A percentile compares a stretch with the other conserved stretches of the same genome.
These are phyloP conservation scores for Loripinus fragilis DNA, from an alignment of 2,888 invertebrate species.

Conservation along the genomic window DNA sequence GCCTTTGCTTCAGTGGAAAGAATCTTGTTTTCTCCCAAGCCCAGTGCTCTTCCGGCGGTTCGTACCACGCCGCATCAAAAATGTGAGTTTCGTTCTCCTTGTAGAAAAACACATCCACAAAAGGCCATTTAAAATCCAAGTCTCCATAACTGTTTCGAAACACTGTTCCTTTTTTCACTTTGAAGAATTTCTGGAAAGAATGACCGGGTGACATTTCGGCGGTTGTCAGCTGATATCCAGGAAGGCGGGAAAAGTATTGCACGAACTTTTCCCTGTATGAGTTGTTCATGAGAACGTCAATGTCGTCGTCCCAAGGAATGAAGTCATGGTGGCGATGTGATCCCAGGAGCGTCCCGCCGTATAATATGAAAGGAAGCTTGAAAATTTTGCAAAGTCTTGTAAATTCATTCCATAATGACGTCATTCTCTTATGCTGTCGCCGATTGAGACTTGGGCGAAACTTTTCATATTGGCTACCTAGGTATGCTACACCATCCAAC, in stretches of 20 bases:
- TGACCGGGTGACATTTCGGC: neutral
- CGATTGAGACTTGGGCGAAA: neutral
- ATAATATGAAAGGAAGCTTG: neutral
- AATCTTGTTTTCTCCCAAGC: neutral
- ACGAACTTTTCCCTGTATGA: neutral
- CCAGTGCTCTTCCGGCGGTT: neutral
- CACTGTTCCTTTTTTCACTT: too few species aligned
- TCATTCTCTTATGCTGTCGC: neutral
- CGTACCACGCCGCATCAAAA: neutral
- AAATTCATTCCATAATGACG: neutral
- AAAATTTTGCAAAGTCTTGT: neutral
- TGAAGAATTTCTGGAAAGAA: neutral
- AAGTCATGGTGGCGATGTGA: slow-evolving; percentile 7
- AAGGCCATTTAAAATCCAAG: neutral
- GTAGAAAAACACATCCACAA: slow-evolving; percentile 8
- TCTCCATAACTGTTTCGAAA: neutral
- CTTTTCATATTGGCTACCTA: too few species aligned
- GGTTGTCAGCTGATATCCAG: neutral
- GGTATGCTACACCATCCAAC: too few species aligned
- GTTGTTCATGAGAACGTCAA: neutral
- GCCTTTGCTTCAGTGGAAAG: neutral
- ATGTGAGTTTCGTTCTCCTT: neutral
- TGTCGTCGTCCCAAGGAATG: slow-evolving; percentile 1
- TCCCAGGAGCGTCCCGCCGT: slow-evolving; percentile 1
- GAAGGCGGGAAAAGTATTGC: neutral